Evolutionary conservation across 2,888 invertebrate genomes (phyloP), one percentile per base, ranked within the genome.

Genomic region (Lithophane socia): DNA sequence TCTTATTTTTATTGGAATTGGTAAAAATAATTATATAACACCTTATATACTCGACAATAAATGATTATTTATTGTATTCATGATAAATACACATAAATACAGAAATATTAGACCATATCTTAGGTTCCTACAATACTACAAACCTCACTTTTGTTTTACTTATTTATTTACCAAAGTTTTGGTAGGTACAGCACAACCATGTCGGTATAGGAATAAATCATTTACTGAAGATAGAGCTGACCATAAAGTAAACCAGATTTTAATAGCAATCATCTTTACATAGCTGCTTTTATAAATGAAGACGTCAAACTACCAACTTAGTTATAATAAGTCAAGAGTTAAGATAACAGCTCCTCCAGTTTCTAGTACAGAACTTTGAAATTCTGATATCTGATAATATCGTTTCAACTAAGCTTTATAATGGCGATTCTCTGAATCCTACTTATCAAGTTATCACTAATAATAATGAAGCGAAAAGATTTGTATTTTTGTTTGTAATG

Each of bases 321-420:
- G 71, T 79, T 74, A 75, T 83, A 71, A 73, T 79, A 77, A 72
- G 52, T 58, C 52, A 60, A 58, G 63, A 82, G 63, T 76, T 75
- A 80, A 74, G 83, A 83, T 83, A 85, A 81, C 76, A 82, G 64
- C 29, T 73, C 42, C 29, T 73, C 42, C 65, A 77, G 81, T 85
- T 81, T 75, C 66, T 29, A 72, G 77, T 42, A 58, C 37, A 68
- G 18, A 80, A 86, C 74, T 84, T 85, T 42, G 67, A 47, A 80
- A 72, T 66, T 58, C 58, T 56, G 56, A 68, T 64, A 61, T 61
- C 60, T 81, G 64, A 69, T 77, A 60, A 56, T 74, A 76, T 71
- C 56, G 52, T 56, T 56, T 37, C 18, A 72, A 69, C 47, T 63
- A 60, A 74, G 66, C 58, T 63, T 79, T 75, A 56, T 61, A 64